These are phyloP conservation scores for Bambusicola thoracicus DNA, from an alignment of 2,113 vertebrate genomes.

Conservation along the genomic window DNA sequence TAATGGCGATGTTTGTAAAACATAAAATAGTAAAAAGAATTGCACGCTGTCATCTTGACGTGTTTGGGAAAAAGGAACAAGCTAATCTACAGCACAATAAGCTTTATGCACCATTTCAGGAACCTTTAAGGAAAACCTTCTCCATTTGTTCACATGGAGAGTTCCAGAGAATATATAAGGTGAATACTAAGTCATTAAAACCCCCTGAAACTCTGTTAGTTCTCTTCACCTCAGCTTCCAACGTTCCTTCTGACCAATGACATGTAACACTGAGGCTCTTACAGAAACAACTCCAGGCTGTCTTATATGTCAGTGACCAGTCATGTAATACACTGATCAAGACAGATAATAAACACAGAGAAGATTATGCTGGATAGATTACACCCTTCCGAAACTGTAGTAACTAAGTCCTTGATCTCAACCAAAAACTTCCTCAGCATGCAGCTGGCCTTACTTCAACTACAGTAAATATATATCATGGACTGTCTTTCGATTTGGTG, in stretches of 20 bases:
- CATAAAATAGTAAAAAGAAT: not conserved
- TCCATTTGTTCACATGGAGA: not conserved
- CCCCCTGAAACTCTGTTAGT: not conserved
- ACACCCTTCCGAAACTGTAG: not conserved
- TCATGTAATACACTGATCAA: not conserved
- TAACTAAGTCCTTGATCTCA: not conserved
- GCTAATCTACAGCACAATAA: not conserved
- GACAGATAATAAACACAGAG: not conserved
- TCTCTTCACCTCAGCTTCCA: not conserved
- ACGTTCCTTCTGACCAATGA: not conserved
- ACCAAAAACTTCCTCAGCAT: accelerated
- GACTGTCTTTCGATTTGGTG: not conserved
- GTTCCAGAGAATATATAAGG: not conserved
- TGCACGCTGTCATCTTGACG: not conserved
- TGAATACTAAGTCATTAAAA: not conserved
- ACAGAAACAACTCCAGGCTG: not conserved
- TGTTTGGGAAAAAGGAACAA: not conserved
- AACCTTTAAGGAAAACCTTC: constrained; percentile 6
- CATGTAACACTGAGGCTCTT: accelerated
- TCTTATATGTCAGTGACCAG: not conserved
- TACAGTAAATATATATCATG: not conserved
- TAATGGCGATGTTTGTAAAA: not conserved
- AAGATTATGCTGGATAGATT: not conserved
- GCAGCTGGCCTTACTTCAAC: not conserved
- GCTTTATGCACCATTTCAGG: not conserved